Evolutionary conservation across 2,797 vertebrate species (phyloP), one percentile per base, ranked within the genome.

Genomic region (Sciaenops ocellatus): DNA sequence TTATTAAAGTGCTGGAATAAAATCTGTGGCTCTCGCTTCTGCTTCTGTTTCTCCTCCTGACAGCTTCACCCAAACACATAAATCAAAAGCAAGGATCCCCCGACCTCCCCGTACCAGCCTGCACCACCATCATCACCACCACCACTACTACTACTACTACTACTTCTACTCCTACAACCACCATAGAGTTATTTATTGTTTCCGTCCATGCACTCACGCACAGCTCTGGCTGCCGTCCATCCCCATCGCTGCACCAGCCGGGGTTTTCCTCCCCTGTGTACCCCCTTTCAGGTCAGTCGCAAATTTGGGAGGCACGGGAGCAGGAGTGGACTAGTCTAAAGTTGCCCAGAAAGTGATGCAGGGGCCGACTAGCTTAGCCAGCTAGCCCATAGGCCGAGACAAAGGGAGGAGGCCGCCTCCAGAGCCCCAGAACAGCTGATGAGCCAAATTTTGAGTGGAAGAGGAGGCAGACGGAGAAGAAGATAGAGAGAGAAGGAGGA

Each of bases 1-100:
- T 94, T 95, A 95, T 87, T 78, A 95, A 95, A 95, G 88, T 90
- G 85, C 65, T 55, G 89, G 86, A 96, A 96, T 96, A 94, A 95
- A 96, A 96, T 94, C 86, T 93, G 93, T 90, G 86, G 89, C 80
- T 82, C 89, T 83, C 92, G 84, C 89, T 34, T 34, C 34, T 87
- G 93, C 90, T 90, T 80, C 91, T 82, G 78, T 81, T 86, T 71
- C 93, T 55, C 89, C 93, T 94, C 83, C 90, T 95, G 95, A 95
- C 95, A 96, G 93, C 93, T 93, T 93, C 90, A 86, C 91, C 92
- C 90, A 93, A 92, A 94, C 92, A 95, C 95, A 97, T 96, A 96
- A 96, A 96, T 96, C 95, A 95, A 91, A 90, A 83, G 77, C 90
- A 85, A 90, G 92, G 90, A 94, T 93, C 92, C 93, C 84, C 85